Percentiles rank a stretch among this genome's conserved stretches.
Conservation (phyloP, 1,140 invertebrate species). For the Drosophila insularis region DNA sequence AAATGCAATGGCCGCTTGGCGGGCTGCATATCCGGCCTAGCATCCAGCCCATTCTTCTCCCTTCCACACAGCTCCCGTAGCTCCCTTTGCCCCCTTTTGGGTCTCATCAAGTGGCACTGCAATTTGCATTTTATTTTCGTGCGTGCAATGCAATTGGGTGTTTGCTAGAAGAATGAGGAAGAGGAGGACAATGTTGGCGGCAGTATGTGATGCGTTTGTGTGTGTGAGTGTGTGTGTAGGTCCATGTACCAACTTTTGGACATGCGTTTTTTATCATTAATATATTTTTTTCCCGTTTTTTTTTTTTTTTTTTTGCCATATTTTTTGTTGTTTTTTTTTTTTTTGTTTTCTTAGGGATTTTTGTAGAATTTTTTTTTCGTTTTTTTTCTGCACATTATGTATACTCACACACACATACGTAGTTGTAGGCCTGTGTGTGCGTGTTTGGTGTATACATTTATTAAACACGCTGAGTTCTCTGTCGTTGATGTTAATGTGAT, state of each 20-base stretch:
- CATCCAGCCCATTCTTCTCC: not conserved
- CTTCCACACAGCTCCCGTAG: not conserved
- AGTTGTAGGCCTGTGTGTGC: slow-evolving; percentile 7
- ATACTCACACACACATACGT: not conserved
- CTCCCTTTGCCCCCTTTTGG: not conserved
- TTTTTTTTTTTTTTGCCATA: slow-evolving; percentile 33
- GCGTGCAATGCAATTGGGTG: slow-evolving; percentile 58
- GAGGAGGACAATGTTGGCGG: not conserved
- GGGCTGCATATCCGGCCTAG: slow-evolving; percentile 42
- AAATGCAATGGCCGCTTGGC: slow-evolving; percentile 71
- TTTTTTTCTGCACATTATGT: slow-evolving; percentile 42
- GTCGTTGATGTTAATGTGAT: slow-evolving; percentile 63
- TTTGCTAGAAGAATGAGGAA: not conserved
- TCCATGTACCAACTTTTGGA: slow-evolving; percentile 60
- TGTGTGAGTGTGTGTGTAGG: slow-evolving; percentile 14
- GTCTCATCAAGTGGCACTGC: slow-evolving; percentile 20
- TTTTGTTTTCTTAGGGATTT: slow-evolving; percentile 46
- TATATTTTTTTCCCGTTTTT: slow-evolving; percentile 49
- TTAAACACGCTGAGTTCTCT: slow-evolving; percentile 24
- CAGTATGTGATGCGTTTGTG: not conserved
- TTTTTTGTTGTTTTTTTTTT: slow-evolving; percentile 33
- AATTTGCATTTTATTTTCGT: slow-evolving; percentile 76
- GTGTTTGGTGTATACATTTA: slow-evolving; percentile 8
- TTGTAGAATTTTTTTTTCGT: slow-evolving; percentile 26
- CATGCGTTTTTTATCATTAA: slow-evolving; percentile 41